phyloP scores from a whole-genome alignment of 1,140 invertebrate genomes.

The Brachionus rotundiformis region DNA sequence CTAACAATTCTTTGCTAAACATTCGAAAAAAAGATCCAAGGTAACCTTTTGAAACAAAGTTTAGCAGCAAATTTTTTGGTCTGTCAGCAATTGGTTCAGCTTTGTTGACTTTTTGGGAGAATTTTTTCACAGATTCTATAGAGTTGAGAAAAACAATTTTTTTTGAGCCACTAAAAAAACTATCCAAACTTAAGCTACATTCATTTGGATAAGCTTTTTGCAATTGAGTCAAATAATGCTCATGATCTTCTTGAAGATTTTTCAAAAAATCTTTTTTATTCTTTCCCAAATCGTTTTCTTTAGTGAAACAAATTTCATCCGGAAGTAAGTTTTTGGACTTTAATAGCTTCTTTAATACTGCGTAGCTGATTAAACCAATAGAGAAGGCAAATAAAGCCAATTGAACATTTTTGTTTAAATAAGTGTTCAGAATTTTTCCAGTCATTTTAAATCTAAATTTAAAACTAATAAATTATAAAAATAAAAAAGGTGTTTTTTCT shows the following conservation, averaged over 20 bases:
- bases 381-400: slow-evolving; percentile 11
- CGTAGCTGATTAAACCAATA: slow-evolving; percentile 13
- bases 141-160: slow-evolving; percentile 35
- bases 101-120: not conserved
- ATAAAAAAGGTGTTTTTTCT: not conserved
- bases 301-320: not conserved
- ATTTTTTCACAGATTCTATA: slow-evolving; percentile 45
- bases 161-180: not conserved
- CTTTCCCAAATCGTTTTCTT: not conserved
- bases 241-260: slow-evolving; percentile 40
- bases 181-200: not conserved
- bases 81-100: not conserved
- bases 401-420: slow-evolving; percentile 5
- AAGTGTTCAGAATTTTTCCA: not conserved
- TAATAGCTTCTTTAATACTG: not conserved
- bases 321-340: not conserved
- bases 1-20: not conserved
- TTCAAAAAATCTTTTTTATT: slow-evolving; percentile 32
- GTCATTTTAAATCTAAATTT: slow-evolving; percentile 11
- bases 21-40: slow-evolving; percentile 52
- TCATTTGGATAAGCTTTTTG: slow-evolving; percentile 41
- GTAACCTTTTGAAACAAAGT: slow-evolving; percentile 38
- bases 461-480: not conserved
- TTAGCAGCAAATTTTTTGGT: slow-evolving; percentile 30
- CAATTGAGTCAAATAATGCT: not conserved